Base-by-base conservation (phyloP, 2,113 vertebrate genomes). In the Triplophysa siluroides region DNA sequence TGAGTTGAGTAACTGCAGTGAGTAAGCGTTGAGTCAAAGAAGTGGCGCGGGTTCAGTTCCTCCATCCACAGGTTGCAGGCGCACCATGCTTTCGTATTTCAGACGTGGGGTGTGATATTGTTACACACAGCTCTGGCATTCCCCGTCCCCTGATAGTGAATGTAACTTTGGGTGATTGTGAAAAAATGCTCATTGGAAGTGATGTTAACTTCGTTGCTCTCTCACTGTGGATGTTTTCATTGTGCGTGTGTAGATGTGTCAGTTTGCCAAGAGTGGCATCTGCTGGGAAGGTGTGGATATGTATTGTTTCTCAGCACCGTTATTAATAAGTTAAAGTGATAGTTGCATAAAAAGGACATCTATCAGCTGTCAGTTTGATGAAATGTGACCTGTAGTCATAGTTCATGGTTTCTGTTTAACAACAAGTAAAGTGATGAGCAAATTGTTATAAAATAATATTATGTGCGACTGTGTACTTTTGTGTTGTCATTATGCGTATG, bases 201-300 rank as follows among this genome's bases (percentile, higher is more conserved):
- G n/a, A n/a, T n/a, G n/a, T n/a, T 50, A 2, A 11, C 2, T 50
- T 13, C 1, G 14, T 50, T 11, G 14, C 24, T 29, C 21, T 52
- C 8, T 18, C 67, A 2, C 21, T 11, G 67, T 16, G 23, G 43
- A 11, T 8, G 2, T 4, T 50, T 52, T 54, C 26, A 9, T 71
- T 71, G 24, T 29, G 26, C 24, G 16, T 68, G 54, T 26, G 60
- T 29, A 29, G 2, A 29, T 29, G 26, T 29, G 43, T 54, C 72
- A 26, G 23, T 66, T 81, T 65, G 71, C 29, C 18, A 61, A 81
- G 50, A 81, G 79, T 81, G 79, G 72, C 71, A 81, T 81, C 79
- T 81, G 61, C 71, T 81, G 79, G 79, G 79, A 68, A 66, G 65
- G 21, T 24, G 50, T 45, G 52, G 64, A 52, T 60, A 50, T 67